Conservation (phyloP, 2,113 vertebrate species). For the Gorsachius goisagi region DNA sequence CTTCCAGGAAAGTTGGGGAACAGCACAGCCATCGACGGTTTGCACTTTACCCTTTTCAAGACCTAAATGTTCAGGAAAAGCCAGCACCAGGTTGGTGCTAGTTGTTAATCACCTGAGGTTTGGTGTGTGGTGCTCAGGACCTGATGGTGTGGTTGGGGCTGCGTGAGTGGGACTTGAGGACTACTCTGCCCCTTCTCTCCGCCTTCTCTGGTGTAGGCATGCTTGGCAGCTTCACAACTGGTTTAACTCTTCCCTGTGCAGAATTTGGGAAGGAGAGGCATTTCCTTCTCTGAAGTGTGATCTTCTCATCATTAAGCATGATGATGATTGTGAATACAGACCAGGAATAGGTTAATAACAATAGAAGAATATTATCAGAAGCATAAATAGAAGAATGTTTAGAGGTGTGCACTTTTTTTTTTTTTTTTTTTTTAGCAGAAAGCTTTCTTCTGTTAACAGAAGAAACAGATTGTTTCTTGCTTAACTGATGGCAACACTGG, state of each 20-base stretch:
- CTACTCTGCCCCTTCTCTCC: background rate
- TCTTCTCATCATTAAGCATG: background rate
- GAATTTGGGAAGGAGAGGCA: background rate
- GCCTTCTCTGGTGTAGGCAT: accelerated
- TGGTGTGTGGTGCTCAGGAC: accelerated
- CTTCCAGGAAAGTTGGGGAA: background rate
- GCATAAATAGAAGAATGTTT: background rate
- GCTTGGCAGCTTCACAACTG: background rate
- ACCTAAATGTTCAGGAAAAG: background rate
- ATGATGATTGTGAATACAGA: background rate
- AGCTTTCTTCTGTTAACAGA: background rate
- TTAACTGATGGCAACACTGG: background rate
- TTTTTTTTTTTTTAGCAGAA: background rate
- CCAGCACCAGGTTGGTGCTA: background rate
- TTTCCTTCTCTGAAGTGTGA: background rate
- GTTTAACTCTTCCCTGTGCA: background rate
- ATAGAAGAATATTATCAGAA: background rate
- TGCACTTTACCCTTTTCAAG: background rate
- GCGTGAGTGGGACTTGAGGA: background rate
- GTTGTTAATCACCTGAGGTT: background rate
- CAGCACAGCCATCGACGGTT: too few relatives aligned
- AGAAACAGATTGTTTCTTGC: background rate
- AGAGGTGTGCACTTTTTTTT: background rate
- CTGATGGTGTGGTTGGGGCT: background rate
- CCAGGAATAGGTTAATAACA: background rate